These are phyloP conservation scores for Epizoanthus scotinus DNA, from an alignment of 92 coral and sea anemone species.

Conservation along the genomic window DNA sequence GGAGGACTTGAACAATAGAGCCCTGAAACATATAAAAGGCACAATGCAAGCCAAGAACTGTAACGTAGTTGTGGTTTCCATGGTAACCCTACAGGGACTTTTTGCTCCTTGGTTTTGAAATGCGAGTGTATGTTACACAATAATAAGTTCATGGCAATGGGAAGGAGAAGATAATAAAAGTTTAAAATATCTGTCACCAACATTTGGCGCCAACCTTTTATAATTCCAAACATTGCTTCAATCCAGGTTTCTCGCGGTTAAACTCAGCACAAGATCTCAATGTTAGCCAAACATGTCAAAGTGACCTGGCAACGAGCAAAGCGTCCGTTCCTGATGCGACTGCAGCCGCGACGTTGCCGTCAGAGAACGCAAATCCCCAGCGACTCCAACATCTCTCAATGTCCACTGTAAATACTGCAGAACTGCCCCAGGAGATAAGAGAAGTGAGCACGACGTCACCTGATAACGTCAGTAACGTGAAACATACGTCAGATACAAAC, in stretches of 20 bases:
- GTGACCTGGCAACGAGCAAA: slow-evolving; percentile 11
- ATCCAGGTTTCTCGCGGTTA: slow-evolving; percentile 22
- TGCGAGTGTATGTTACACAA: too few species aligned
- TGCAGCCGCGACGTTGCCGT: not conserved
- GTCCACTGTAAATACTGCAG: not conserved
- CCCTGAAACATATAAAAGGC: too few species aligned
- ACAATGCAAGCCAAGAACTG: too few species aligned
- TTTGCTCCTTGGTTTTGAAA: too few species aligned
- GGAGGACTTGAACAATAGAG: too few species aligned
- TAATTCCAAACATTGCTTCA: not conserved
- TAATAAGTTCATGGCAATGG: too few species aligned
- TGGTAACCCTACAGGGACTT: too few species aligned
- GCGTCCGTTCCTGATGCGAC: slow-evolving; percentile 19
- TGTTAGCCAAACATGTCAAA: slow-evolving; percentile 26
- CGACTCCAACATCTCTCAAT: not conserved
- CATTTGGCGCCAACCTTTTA: too few species aligned
- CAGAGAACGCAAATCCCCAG: not conserved
- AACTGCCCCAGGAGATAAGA: not conserved
- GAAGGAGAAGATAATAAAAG: not conserved
- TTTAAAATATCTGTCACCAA: not conserved
- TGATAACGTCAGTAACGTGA: too few species aligned
- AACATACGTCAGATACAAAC: too few species aligned
- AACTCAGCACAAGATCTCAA: slow-evolving; percentile 28
- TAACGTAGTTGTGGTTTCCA: too few species aligned
- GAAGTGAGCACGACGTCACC: not conserved